These are phyloP conservation scores for Catostomus latipinnis DNA, from an alignment of 2,797 vertebrate genomes.

Conservation along the genomic window DNA sequence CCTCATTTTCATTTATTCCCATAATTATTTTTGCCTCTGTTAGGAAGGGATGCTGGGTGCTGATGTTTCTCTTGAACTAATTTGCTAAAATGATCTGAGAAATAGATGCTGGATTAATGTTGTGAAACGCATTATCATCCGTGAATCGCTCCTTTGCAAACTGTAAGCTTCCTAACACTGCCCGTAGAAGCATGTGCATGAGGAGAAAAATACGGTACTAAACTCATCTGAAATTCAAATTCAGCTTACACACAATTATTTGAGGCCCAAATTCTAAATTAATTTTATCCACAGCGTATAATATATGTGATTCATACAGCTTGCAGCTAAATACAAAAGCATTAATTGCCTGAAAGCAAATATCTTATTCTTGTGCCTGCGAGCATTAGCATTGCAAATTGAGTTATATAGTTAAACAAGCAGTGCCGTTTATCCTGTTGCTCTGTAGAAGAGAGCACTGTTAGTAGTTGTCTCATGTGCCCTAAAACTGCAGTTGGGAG, in stretches of 20 bases:
- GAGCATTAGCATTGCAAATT: slow-evolving; percentile 81
- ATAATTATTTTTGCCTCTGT: slow-evolving; percentile 10
- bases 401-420: slow-evolving; percentile 78
- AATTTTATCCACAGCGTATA: slow-evolving; percentile 72
- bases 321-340: slow-evolving; percentile 63
- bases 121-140: slow-evolving; percentile 14
- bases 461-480: slow-evolving; percentile 44
- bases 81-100: slow-evolving; percentile 38
- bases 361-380: slow-evolving; percentile 62
- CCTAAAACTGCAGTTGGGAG: background rate
- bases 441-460: slow-evolving; percentile 51
- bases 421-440: slow-evolving; percentile 56
- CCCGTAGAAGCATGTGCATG: slow-evolving; percentile 21
- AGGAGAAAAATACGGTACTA: slow-evolving; percentile 11
- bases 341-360: slow-evolving; percentile 66
- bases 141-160: slow-evolving; percentile 14
- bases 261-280: slow-evolving; percentile 70
- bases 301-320: slow-evolving; percentile 67
- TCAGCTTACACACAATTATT: slow-evolving; percentile 65
- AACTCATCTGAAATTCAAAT: slow-evolving; percentile 72
- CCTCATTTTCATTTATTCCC: background rate
- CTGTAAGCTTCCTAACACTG: slow-evolving; percentile 1
- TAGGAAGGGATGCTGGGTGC: slow-evolving; percentile 16
- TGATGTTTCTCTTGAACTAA: slow-evolving; percentile 10
- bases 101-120: slow-evolving; percentile 31